Base-by-base conservation (phyloP, 2,113 vertebrate species). In the Calidris pygmaea region DNA sequence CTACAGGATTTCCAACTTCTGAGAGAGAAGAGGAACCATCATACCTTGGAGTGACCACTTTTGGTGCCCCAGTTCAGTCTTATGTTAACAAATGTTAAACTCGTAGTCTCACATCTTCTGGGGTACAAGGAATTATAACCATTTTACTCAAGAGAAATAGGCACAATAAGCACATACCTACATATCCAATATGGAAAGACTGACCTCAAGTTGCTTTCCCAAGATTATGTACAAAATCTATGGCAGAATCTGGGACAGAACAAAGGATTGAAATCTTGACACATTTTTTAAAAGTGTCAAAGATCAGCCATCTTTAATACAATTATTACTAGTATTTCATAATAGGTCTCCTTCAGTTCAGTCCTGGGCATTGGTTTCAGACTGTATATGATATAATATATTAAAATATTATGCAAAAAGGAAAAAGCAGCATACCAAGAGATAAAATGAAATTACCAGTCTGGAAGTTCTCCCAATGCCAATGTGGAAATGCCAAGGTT, bases 21-120 rank as follows among this genome's bases (percentile, higher is more conserved):
- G 0, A 0, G 10, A 74, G 12, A 41, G 19, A 50, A 56, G 7
- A 75, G 15, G 4, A 73, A n/a, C 9, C 10, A 16, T 45, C 34
- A 14, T 13, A 9, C 6, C 53, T 62, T 52, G 20, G 6, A n/a
- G 9, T 34, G 24, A 68, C 21, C 35, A 73, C 3, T 85, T 70
- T 13, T 84, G 47, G 41, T 81, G 41, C 21, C 10, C 32, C 17
- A 29, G 17, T 47, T 81, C n/a, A 63, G 23, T 63, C 26, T 60
- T 14, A 27, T 34, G 18, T 30, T 43, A 78, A 34, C 2, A 7
- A 18, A 59, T 14, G 18, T 37, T 50, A 41, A 78, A 45, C n/a
- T 37, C 4, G 3, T 0, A 12, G 27, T 32, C 30, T 83, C 27
- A 66, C 12, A 35, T 4, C 5, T 65, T 73, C 32, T 56, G 5